Base-by-base conservation (phyloP, 2,797 vertebrate species). In the Sciurus vulgaris region DNA sequence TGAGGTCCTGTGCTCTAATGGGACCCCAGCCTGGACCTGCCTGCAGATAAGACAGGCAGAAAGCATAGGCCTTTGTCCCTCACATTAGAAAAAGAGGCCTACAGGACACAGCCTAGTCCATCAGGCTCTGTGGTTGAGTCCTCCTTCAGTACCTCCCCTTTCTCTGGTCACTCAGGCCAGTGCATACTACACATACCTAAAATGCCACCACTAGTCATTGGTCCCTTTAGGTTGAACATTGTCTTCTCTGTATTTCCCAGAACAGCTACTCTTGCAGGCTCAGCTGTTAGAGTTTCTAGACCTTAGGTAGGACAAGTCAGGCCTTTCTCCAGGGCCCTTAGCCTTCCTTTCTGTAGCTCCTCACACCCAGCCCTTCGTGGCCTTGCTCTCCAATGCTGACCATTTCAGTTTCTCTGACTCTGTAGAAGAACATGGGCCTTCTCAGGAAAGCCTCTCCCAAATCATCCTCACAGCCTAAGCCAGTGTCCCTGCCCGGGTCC, bases 121-220 rank as follows among this genome's bases (percentile, higher is more conserved):
- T 1, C n/a, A 0, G 1, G 24, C 24, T 24, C 24, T 44, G 35
- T n/a, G 35, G 33, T 93, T 13, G 56, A 92, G 44, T 26, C 9
- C 3, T 65, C 28, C 47, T 72, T 26, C 61, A 76, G 22, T 54
- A 20, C 28, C 2, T 47, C 44, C 6, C 33, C 28, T 28, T 28
- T 7, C 30, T 90, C 15, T 86, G 35, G 73, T 33, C n/a, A 85
- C 67, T 51, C 35, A 38, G 92, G 59, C 85, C 73, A 79, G 63
- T 30, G 49, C 73, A 88, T 38, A 85, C 24, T 13, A 59, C 14
- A 44, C 81, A 59, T 61, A 86, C 78, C 95, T 89, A 61, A 93
- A 91, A 89, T 65, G 51, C 63, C 49, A 59, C 33, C 20, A 38
- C 47, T 72, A 86, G 15, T 86, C 87, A 78, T 51, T 85, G 30